A percentile compares a stretch with the other conserved stretches of the same genome.
Conservation (phyloP, 2,797 vertebrate species). For the Sarcophilus harrisii region DNA sequence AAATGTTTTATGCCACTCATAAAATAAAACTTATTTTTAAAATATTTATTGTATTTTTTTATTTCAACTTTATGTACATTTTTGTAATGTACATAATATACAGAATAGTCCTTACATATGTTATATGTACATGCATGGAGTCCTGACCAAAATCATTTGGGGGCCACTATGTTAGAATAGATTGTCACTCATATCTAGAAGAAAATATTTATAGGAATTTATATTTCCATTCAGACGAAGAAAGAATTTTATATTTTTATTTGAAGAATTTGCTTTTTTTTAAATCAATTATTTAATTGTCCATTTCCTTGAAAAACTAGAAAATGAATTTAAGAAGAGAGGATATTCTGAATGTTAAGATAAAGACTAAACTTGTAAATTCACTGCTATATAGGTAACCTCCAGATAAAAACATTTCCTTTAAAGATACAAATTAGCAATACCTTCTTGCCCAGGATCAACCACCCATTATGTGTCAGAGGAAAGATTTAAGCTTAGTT, state of each 20-base stretch:
- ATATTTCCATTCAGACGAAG: not conserved
- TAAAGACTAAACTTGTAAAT: not conserved
- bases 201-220: not conserved
- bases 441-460: not conserved
- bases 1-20: not conserved
- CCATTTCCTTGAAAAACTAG: not conserved
- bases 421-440: not conserved
- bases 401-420: not conserved
- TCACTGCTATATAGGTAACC: not conserved
- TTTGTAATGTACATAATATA: not conserved
- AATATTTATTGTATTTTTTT: not conserved
- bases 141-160: not conserved
- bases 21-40: not conserved
- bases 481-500: not conserved
- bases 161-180: not conserved
- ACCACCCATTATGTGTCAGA: not conserved
- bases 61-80: not conserved
- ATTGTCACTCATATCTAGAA: conserved; percentile 7
- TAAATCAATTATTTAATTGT: conserved; percentile 30
- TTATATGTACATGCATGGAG: not conserved
- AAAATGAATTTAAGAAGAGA: not conserved
- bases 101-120: not conserved
- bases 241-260: not conserved
- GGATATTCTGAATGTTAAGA: not conserved
- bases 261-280: conserved; percentile 29